These are phyloP conservation scores for Syritta pipiens DNA, from an alignment of 2,888 invertebrate genomes.

Conservation along the genomic window DNA sequence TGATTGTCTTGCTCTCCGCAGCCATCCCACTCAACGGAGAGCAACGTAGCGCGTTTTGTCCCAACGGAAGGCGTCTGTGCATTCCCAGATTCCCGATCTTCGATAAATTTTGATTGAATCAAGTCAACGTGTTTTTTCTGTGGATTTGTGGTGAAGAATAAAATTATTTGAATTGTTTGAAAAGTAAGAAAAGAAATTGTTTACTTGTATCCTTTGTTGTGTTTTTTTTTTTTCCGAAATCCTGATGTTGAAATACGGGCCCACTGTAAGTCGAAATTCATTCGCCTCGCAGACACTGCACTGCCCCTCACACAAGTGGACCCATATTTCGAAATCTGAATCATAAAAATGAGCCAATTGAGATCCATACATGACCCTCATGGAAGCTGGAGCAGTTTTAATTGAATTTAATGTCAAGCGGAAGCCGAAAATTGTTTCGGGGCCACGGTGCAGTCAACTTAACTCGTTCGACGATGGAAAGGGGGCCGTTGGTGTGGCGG, in stretches of 20 bases:
- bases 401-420: constrained; percentile 59
- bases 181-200: too few species aligned
- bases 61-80: constrained; percentile 30
- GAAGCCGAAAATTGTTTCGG: constrained; percentile 51
- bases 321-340: constrained; percentile 23
- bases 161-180: too few species aligned
- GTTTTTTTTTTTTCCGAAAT: too few species aligned
- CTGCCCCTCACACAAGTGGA: background rate
- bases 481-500: background rate
- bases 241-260: too few species aligned
- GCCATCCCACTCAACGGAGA: constrained; percentile 3
- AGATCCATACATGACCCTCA: constrained; percentile 26
- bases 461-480: constrained; percentile 1
- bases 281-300: background rate
- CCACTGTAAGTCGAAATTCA: too few species aligned
- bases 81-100: constrained; percentile 27
- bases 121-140: too few species aligned
- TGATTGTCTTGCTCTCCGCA: background rate
- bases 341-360: constrained; percentile 13
- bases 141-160: too few species aligned
- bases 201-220: too few species aligned
- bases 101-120: constrained; percentile 38
- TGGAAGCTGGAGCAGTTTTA: constrained; percentile 36
- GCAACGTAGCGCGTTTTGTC: constrained; percentile 11
- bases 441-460: constrained; percentile 23